A percentile compares a stretch with the other conserved stretches of the same genome.
Conservation (phyloP, 1,140 invertebrate genomes). For the Plutomurus gul region DNA sequence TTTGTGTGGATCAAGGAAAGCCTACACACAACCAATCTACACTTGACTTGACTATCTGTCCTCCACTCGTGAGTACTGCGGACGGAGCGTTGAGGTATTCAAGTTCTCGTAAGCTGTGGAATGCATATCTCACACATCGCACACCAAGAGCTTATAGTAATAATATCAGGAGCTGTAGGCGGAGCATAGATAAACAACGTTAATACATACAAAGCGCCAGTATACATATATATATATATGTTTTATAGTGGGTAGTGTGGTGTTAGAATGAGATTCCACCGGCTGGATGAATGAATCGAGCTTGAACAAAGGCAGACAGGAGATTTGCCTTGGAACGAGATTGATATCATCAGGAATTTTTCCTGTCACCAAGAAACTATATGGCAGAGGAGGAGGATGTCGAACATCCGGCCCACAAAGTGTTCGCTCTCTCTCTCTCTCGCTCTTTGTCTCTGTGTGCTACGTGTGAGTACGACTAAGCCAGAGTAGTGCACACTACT, state of each 20-base stretch:
- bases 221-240: too few species aligned
- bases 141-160: too few species aligned
- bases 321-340: constrained; percentile 45
- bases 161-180: too few species aligned
- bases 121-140: background rate
- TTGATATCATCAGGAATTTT: constrained; percentile 38
- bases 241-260: too few species aligned
- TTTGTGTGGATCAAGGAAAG: background rate
- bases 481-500: too few species aligned
- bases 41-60: background rate
- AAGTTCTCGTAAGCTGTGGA: background rate
- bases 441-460: too few species aligned
- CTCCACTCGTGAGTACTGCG: background rate
- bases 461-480: too few species aligned
- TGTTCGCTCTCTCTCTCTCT: background rate
- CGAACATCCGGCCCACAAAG: background rate
- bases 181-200: too few species aligned
- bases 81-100: background rate
- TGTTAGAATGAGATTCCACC: too few species aligned
- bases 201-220: too few species aligned
- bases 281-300: constrained; percentile 34
- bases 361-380: constrained; percentile 33
- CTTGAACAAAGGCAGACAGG: background rate
- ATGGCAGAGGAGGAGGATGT: background rate
- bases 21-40: background rate